Evolutionary conservation across 2,888 invertebrate species (phyloP), one percentile per base, ranked within the genome.

Genomic region (Clanis bilineata): DNA sequence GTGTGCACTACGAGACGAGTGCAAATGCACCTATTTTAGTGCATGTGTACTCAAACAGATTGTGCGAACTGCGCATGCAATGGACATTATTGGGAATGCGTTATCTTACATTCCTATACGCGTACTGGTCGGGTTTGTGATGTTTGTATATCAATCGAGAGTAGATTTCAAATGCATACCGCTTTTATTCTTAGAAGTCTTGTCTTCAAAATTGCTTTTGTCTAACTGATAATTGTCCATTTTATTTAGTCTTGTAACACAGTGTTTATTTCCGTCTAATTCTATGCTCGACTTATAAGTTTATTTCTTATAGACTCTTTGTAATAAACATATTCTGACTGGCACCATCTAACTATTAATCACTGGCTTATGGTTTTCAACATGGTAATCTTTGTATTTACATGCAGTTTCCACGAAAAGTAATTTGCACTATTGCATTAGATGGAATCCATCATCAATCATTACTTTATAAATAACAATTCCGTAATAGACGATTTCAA

Each of bases 351-450:
- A 47, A 28, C 4, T 15, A 15, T 15, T 15, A 28, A 47, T 25
- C 28, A 28, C 25, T 23, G 41, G 7, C 18, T 2, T 41, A 18
- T 41, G 18, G 18, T 41, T 41, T 41, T 41, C 18, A 41, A 47
- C 47, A 25, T 15, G 25, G 15, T 15, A 25, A n/a, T 25, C n/a
- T n/a, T n/a, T 45, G 47, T 51, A n/a, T 66, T 60, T 63, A 65
- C 63, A 60, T 66, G 66, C 58, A 41, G 59, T 62, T 64, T 66
- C 65, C 43, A 58, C 38, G 25, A 44, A 56, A 41, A 62, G 44
- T 63, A 57, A 59, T 62, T 32, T 58, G 18, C 56, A 64, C 56
- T 61, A 57, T 61, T 15, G 60, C 64, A 67, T 58, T 58, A 58
- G 59, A 62, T 67, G 55, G 23, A 25, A 18, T 25, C 18, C 18